Evolutionary conservation across 2,113 vertebrate species (phyloP).

Genomic region (Oreochromis aureus): DNA sequence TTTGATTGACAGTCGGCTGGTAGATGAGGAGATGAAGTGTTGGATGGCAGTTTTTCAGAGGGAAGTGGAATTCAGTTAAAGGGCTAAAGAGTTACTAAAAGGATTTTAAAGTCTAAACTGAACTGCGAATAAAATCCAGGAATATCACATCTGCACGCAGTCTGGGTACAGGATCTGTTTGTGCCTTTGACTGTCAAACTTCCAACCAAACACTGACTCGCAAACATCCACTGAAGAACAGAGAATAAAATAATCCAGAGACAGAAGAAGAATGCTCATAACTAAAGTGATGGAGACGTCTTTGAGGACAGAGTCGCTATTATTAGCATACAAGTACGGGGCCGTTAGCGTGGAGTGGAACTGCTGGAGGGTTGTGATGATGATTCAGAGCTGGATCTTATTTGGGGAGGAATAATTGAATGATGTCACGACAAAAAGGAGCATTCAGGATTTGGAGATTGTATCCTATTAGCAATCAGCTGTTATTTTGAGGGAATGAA

Average conservation of each 20-base stretch:
- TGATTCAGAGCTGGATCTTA: not conserved
- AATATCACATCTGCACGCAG: not conserved
- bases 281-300: not conserved
- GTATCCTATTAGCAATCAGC: not conserved
- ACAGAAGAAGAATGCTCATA: not conserved
- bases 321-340: not conserved
- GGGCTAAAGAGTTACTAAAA: not conserved
- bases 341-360: not conserved
- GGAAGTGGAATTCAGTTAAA: not conserved
- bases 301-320: not conserved
- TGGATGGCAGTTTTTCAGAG: not conserved
- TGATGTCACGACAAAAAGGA: not conserved
- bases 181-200: not conserved
- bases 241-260: not conserved
- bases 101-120: not conserved
- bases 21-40: not conserved
- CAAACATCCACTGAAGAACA: not conserved
- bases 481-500: not conserved
- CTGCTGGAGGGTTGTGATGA: not conserved
- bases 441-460: not conserved
- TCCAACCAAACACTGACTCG: not conserved
- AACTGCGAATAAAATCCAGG: not conserved
- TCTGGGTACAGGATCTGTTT: not conserved
- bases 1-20: conserved; percentile 1
- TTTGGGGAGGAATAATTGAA: not conserved